Base-by-base conservation (phyloP, 2,113 vertebrate species). In the Thunnus thynnus region DNA sequence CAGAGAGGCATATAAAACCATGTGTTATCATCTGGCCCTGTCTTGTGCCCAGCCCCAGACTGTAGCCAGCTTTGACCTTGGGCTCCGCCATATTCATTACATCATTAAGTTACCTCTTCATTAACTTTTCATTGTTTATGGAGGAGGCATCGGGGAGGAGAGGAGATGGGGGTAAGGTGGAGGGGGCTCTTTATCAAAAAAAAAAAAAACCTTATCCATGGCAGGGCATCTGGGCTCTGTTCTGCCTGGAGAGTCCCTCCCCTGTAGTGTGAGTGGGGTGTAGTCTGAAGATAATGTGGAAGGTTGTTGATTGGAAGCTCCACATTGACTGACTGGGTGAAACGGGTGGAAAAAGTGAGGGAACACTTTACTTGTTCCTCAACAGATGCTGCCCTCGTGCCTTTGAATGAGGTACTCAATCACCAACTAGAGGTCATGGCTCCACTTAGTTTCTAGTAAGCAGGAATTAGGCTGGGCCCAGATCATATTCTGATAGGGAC, bases 111-210 rank as follows among this genome's bases (percentile, higher is more conserved):
- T 96, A 95, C 95, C 94, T 96, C 95, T 95, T 96, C 94, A 95
- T 95, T 96, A 95, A 95, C 94, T 95, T 96, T 96, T 95, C 95
- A 96, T 95, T 95, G 94, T 95, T 95, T 94, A 95, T 95, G 90
- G 93, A 89, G 92, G 92, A 89, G 86, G 82, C 80, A 76, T 82
- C 32, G 55, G 74, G 86, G 84, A 72, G 87, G 76, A 72, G 86
- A 79, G 51, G 82, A 55, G 80, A 70, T 63, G 78, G 77, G 56
- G 78, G 20, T 9, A 32, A 27, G 60, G 55, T 6, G 85, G 84
- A 47, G 69, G 78, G 80, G 80, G 72, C 61, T 73, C 75, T 93
- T 92, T 91, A 93, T 93, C 88, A 92, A 91, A 93, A 78, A 90
- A 91, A 91, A 41, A 41, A 41, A 41, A 41, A 41, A 80, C 22